Conservation (phyloP, 1,140 invertebrate species). For the Drosophila azteca region DNA sequence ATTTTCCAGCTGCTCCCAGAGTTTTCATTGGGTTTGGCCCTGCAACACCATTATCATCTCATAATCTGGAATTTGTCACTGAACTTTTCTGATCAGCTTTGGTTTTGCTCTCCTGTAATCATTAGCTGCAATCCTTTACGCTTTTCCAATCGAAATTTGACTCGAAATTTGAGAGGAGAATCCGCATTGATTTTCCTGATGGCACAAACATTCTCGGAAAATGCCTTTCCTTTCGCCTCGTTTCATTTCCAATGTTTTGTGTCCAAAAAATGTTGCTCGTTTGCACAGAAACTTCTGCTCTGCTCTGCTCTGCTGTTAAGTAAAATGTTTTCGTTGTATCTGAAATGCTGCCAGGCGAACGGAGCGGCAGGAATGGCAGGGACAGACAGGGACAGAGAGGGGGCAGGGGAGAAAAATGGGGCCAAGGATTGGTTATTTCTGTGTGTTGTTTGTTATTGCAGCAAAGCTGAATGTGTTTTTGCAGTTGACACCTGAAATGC, state of each 20-base stretch:
- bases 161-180: slow-evolving; percentile 21
- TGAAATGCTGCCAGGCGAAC: slow-evolving; percentile 56
- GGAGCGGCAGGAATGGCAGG: background rate
- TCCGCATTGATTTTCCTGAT: slow-evolving; percentile 44
- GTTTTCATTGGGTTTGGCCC: slow-evolving; percentile 27
- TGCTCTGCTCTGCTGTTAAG: slow-evolving; percentile 56
- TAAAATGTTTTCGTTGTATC: slow-evolving; percentile 75
- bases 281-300: slow-evolving; percentile 33
- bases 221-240: slow-evolving; percentile 13
- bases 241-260: slow-evolving; percentile 39
- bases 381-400: background rate
- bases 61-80: too few species aligned
- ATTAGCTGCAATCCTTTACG: too few species aligned
- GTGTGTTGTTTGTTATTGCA: slow-evolving; percentile 67
- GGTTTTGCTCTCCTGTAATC: too few species aligned
- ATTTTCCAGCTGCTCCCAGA: slow-evolving; percentile 55
- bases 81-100: too few species aligned
- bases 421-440: slow-evolving; percentile 46
- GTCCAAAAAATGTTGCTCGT: slow-evolving; percentile 48
- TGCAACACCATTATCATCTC: too few species aligned
- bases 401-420: background rate
- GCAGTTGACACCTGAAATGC: slow-evolving; percentile 77
- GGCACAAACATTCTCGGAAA: slow-evolving; percentile 27
- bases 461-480: slow-evolving; percentile 76
- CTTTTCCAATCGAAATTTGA: too few species aligned